Base-by-base conservation (phyloP, 2,888 invertebrate species). In the Drosophila percnosoma region DNA sequence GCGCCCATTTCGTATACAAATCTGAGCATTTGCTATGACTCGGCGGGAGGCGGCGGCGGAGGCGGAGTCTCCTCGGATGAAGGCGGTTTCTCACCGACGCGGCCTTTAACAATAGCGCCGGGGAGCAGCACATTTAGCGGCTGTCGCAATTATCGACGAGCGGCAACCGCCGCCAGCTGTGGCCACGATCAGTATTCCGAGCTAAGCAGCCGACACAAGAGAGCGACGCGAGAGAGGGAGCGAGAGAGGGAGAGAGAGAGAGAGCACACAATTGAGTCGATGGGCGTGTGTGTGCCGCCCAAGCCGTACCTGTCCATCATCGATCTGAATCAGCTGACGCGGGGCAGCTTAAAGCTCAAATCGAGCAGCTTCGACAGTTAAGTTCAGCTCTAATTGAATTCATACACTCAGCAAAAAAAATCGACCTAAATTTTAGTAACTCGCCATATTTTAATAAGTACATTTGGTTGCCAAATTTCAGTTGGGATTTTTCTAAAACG, bases 251-350 rank as follows among this genome's bases (percentile, higher is more conserved):
- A 38, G 27, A n/a, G 54, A 54, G 54, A 38, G 54, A 18, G 24
- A 24, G 33, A 24, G 34, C 45, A 78, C 3, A 63, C 76, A 4
- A 81, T 78, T 27, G 91, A 91, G 33, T 42, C 84, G 33, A 15
- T 72, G 5, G 66, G 68, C 13, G 81, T 86, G 27, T 93, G 93
- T 64, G 92, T 94, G 45, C 93, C 94, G 31, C 94, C 94, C 8
- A 94, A 95, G 88, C 95, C 96, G n/a, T 94, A 95, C 87, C 94
- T 96, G 73, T 95, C 96, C 33, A 96, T 96, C 82, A 96, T 96
- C 76, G 96, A 96, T 93, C 95, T 96, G 90, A 96, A 96, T 93
- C 94, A 95, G 92, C 94, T 96, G 89, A 95, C 95, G 8, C 93
- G 95, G 60, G 95, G 95, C 40, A 95, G 95, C 65, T 92, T 95